Evolutionary conservation across 1,140 invertebrate genomes (phyloP), one percentile per base, ranked within the genome.

Genomic region (Drosophila eugracilis): DNA sequence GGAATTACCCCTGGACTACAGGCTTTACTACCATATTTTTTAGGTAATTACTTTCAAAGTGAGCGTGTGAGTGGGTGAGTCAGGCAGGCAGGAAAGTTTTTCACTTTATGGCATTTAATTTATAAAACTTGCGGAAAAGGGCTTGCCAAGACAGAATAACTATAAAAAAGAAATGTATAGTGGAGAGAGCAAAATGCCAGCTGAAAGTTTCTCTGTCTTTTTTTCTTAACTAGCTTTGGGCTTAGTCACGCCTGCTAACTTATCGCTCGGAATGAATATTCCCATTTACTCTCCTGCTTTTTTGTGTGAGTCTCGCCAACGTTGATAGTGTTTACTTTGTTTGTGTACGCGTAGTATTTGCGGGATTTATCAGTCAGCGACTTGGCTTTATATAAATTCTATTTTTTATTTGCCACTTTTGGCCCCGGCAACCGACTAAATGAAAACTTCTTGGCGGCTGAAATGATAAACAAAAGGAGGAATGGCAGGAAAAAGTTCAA

Each of bases 21-120:
- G n/a, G 2, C 42, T 22, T 39, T 9, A 6, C 3, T 19, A 2
- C 47, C 62, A 57, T 75, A 66, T 84, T 66, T 78, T 77, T 85
- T 81, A 66, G 72, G 83, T 81, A 86, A 86, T 86, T 86, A 88
- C 81, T 88, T 86, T 81, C 83, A 62, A 81, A 88, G 75, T 63
- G 74, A 78, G 74, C 65, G 47, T 69, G 62, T 39, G 60, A 86
- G 63, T 86, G 81, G 74, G 83, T 85, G 83, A 76, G 73, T 71
- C 67, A 70, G 73, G 69, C 83, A 59, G 57, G 7, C 60, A 62
- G 41, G 30, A 88, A 86, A 88, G 83, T 86, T 86, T 88, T 77
- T 65, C 76, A 75, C 71, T 84, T 84, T 84, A 85, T 76, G 59
- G 69, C 75, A 53, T 77, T 77, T 73, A 67, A 58, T 83, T 77